Percentiles rank a stretch among this genome's conserved stretches.
Evolutionary conservation across 2,797 vertebrate species (phyloP).

Genomic region (Scolopax bukidnonensis): DNA sequence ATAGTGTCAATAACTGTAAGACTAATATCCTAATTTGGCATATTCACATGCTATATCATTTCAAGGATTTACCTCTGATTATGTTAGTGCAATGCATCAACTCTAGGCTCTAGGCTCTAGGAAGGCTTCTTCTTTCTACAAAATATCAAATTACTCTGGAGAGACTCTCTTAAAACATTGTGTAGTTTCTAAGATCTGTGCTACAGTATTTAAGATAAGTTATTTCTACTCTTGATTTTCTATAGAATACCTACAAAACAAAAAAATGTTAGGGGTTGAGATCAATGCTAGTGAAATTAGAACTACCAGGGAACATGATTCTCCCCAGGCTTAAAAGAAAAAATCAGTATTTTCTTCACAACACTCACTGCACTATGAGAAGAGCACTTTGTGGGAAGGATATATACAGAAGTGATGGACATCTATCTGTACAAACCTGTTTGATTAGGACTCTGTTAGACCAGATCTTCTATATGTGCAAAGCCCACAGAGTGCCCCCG

Average conservation of each 20-base stretch:
- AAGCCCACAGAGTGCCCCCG: background rate
- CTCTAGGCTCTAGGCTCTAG: background rate
- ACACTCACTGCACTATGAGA: accelerated
- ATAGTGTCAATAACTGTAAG: background rate
- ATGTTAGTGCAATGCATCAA: background rate
- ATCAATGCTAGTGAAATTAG: background rate
- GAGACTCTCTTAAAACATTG: background rate
- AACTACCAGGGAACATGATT: background rate
- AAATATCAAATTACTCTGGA: background rate
- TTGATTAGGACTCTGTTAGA: background rate
- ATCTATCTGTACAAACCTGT: background rate
- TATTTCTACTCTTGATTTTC: background rate
- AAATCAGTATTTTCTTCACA: background rate
- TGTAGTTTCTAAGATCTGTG: background rate
- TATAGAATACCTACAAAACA: background rate
- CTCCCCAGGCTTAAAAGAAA: background rate
- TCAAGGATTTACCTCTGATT: background rate
- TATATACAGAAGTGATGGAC: background rate
- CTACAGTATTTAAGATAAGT: background rate
- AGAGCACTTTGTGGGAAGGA: background rate
- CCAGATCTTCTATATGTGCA: background rate
- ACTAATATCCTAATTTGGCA: background rate
- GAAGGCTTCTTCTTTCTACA: background rate
- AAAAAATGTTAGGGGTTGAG: accelerated
- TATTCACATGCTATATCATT: background rate